Percentiles rank a stretch among this genome's conserved stretches.
Evolutionary conservation across 2,888 invertebrate genomes (phyloP).

Genomic region (Lordiphosa fenestrarum): DNA sequence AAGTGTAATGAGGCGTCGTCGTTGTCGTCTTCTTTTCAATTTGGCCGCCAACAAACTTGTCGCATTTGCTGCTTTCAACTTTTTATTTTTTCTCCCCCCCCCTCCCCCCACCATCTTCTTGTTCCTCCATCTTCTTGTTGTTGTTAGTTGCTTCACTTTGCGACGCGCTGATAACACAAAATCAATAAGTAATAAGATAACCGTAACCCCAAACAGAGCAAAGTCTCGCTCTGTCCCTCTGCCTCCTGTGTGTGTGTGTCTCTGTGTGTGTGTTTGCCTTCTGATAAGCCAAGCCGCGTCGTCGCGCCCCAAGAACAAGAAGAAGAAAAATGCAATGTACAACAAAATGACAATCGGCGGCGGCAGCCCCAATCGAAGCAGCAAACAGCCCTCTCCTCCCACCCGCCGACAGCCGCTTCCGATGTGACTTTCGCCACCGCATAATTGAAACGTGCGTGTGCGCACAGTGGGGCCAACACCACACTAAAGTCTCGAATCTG

Average conservation of each 20-base stretch:
- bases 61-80: constrained; percentile 30
- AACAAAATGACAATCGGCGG: constrained; percentile 44
- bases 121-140: constrained; percentile 11
- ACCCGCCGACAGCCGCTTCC: background rate
- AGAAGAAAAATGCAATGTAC: constrained; percentile 36
- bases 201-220: constrained; percentile 58
- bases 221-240: constrained; percentile 22
- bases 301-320: constrained; percentile 1
- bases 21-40: constrained; percentile 57
- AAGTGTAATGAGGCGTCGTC: constrained; percentile 23
- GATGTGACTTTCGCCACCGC: constrained; percentile 2
- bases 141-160: background rate
- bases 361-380: too few species aligned
- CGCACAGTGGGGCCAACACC: constrained; percentile 26
- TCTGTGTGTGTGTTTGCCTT: constrained; percentile 29
- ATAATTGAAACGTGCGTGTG: constrained; percentile 37
- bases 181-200: constrained; percentile 71
- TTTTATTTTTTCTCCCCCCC: too few species aligned
- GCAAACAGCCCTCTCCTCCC: background rate
- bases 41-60: constrained; percentile 20
- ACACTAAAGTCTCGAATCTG: too few species aligned
- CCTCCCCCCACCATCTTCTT: too few species aligned
- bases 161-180: constrained; percentile 57
- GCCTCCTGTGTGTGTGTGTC: constrained; percentile 1
- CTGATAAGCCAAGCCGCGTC: constrained; percentile 42